Evolutionary conservation across 2,113 vertebrate species (phyloP).

Genomic region (Spermophilus dauricus): DNA sequence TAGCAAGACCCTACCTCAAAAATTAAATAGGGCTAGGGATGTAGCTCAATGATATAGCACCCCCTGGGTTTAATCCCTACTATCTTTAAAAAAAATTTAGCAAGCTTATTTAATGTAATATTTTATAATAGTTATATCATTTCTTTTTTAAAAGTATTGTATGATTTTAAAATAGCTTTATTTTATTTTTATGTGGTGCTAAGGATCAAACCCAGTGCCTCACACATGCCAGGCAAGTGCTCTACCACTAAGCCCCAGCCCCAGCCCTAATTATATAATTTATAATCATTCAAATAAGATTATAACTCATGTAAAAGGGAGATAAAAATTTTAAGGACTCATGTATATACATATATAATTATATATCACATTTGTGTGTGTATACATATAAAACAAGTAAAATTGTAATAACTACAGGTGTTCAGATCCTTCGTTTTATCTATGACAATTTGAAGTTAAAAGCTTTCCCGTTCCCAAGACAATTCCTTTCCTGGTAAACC

Average conservation of each 20-base stretch:
- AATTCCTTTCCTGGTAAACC: not conserved
- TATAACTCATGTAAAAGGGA: not conserved
- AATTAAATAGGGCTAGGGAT: too few species aligned
- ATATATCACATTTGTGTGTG: not conserved
- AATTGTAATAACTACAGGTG: too few species aligned
- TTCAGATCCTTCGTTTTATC: not conserved
- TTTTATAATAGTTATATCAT: not conserved
- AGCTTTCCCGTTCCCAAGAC: not conserved
- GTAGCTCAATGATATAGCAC: too few species aligned
- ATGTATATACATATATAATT: too few species aligned
- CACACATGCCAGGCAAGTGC: too few species aligned
- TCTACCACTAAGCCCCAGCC: too few species aligned
- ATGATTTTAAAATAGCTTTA: too few species aligned
- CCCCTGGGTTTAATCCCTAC: too few species aligned
- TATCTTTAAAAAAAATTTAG: not conserved
- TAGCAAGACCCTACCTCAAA: too few species aligned
- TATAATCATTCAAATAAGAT: not conserved
- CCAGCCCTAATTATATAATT: not conserved
- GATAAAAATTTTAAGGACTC: not conserved
- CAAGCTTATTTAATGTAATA: not conserved
- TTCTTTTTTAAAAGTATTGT: too few species aligned
- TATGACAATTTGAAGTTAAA: not conserved
- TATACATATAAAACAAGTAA: not conserved
- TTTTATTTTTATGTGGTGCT: too few species aligned
- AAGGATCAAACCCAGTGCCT: too few species aligned